Evolutionary conservation across 2,113 vertebrate genomes (phyloP).

Genomic region (Neomonachus schauinslandi): DNA sequence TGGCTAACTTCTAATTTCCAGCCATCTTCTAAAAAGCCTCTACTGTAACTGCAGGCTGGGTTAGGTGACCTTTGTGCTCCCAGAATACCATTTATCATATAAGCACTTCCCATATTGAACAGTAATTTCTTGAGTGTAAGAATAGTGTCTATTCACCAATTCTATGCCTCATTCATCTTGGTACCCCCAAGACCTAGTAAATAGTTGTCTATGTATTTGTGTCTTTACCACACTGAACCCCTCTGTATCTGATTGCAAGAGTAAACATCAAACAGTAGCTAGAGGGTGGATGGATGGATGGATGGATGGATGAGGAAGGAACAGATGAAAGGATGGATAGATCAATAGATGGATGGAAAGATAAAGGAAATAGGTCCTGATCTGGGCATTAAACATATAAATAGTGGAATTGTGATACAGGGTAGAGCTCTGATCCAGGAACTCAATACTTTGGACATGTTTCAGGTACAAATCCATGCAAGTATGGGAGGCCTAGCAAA

Average conservation of each 20-base stretch:
- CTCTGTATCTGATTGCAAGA: not conserved
- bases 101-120: not conserved
- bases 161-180: not conserved
- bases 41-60: not conserved
- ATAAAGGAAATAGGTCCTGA: not conserved
- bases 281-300: not conserved
- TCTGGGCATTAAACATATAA: not conserved
- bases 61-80: not conserved
- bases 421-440: not conserved
- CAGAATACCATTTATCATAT: not conserved
- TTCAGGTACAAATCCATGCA: not conserved
- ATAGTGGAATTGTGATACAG: not conserved
- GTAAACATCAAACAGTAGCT: not conserved
- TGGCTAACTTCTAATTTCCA: slow-evolving; percentile 25
- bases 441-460: not conserved
- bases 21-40: not conserved
- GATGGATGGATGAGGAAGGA: not conserved
- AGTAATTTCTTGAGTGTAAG: not conserved
- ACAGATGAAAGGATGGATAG: not conserved
- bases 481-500: not conserved
- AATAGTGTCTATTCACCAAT: not conserved
- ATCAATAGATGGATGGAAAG: not conserved
- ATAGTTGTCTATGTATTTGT: not conserved
- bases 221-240: not conserved
- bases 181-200: not conserved